A percentile compares a stretch with the other conserved stretches of the same genome.
These are phyloP conservation scores for Enteromius treurensis DNA, from an alignment of 2,797 vertebrate genomes.

Conservation along the genomic window DNA sequence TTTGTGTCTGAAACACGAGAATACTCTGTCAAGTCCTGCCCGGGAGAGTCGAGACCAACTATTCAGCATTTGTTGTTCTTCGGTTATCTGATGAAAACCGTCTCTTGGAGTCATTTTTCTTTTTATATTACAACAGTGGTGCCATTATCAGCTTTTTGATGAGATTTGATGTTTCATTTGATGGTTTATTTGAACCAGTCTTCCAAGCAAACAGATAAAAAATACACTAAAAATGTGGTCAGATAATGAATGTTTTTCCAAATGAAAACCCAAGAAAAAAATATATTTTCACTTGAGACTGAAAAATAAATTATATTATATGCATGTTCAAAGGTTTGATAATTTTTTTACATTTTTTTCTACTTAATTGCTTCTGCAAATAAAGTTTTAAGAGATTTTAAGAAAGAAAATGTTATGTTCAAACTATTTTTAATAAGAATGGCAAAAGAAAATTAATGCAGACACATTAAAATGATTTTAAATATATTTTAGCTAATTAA, in stretches of 20 bases:
- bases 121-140: not conserved
- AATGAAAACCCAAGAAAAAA: not conserved
- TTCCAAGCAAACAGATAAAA: not conserved
- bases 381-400: no score
- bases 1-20: conserved; percentile 48
- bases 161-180: not conserved
- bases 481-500: no score
- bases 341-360: no score
- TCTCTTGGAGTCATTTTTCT: not conserved
- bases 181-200: not conserved
- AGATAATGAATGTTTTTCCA: not conserved
- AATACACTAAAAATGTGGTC: not conserved
- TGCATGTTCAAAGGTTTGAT: no score
- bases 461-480: no score
- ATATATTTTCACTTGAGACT: not conserved
- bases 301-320: not conserved
- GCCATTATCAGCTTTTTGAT: not conserved
- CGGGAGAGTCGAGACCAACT: conserved; percentile 28
- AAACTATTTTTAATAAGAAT: no score
- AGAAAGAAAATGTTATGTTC: no score
- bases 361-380: no score
- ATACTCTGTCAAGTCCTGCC: conserved; percentile 37
- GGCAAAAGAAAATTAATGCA: no score
- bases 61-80: conserved; percentile 34
- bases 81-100: not conserved